Evolutionary conservation across 2,113 vertebrate species (phyloP).

Genomic region (Micromys minutus): DNA sequence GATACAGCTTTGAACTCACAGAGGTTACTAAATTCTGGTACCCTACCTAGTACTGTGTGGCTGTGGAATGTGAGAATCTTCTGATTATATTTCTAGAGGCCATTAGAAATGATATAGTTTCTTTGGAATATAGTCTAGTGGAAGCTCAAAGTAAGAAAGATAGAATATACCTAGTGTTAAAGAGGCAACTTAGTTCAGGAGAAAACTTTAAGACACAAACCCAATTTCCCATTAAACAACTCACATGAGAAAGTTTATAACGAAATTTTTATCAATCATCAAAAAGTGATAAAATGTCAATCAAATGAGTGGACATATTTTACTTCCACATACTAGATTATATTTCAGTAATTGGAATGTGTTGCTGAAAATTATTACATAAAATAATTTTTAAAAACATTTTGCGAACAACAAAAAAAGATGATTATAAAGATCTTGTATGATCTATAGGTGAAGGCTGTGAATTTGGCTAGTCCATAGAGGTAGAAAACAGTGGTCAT

Average conservation of each 20-base stretch:
- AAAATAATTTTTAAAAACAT: background rate
- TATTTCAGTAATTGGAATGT: background rate
- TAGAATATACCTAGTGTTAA: background rate
- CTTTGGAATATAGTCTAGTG: background rate
- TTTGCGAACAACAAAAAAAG: background rate
- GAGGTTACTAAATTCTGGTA: background rate
- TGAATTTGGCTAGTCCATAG: background rate
- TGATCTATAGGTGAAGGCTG: background rate
- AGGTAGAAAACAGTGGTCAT: background rate
- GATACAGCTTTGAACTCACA: background rate
- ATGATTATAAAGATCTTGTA: background rate
- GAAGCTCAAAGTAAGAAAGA: background rate
- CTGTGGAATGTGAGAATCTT: background rate
- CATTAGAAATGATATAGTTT: background rate
- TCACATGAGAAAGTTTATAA: background rate
- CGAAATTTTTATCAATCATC: background rate
- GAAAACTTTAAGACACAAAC: background rate
- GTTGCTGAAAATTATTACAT: background rate
- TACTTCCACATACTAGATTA: background rate
- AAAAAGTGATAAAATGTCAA: background rate
- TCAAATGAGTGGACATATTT: background rate
- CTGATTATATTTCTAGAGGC: background rate
- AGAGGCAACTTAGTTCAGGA: background rate
- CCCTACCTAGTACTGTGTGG: background rate
- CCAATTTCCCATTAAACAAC: background rate